These are phyloP conservation scores for Tympanoctomys barrerae DNA, from an alignment of 2,797 vertebrate genomes.

Conservation along the genomic window DNA sequence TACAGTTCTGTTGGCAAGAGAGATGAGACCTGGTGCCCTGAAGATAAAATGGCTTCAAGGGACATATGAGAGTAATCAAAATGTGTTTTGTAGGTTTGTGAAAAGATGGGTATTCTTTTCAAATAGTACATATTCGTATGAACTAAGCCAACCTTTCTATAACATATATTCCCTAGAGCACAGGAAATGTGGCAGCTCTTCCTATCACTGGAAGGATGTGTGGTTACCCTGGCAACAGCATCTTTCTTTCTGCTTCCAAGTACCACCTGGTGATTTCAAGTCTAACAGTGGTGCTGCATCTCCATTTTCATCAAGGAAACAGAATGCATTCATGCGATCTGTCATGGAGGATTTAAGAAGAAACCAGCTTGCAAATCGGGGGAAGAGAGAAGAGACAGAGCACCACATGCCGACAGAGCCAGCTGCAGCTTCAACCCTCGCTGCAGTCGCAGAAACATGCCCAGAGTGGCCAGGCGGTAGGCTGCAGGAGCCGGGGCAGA, in stretches of 20 bases:
- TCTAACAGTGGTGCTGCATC: constrained; percentile 60
- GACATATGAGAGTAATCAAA: constrained; percentile 50
- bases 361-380: constrained; percentile 60
- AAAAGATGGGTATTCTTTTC: constrained; percentile 59
- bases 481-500: neutral
- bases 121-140: constrained; percentile 69
- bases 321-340: constrained; percentile 57
- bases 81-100: constrained; percentile 51
- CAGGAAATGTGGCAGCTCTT: constrained; percentile 69
- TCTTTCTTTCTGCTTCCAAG: constrained; percentile 71
- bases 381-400: constrained; percentile 34
- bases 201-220: constrained; percentile 56
- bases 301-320: constrained; percentile 76
- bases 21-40: constrained; percentile 14
- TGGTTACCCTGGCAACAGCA: constrained; percentile 79
- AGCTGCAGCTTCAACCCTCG: neutral
- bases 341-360: constrained; percentile 65
- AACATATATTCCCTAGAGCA: constrained; percentile 60
- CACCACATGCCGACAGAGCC: neutral
- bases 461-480: neutral
- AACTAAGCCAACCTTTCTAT: constrained; percentile 66
- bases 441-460: constrained; percentile 35
- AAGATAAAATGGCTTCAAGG: constrained; percentile 56
- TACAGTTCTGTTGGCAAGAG: constrained; percentile 50
- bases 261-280: constrained; percentile 77